These are phyloP conservation scores for Origma solitaria DNA, from an alignment of 2,113 vertebrate species.

Conservation along the genomic window DNA sequence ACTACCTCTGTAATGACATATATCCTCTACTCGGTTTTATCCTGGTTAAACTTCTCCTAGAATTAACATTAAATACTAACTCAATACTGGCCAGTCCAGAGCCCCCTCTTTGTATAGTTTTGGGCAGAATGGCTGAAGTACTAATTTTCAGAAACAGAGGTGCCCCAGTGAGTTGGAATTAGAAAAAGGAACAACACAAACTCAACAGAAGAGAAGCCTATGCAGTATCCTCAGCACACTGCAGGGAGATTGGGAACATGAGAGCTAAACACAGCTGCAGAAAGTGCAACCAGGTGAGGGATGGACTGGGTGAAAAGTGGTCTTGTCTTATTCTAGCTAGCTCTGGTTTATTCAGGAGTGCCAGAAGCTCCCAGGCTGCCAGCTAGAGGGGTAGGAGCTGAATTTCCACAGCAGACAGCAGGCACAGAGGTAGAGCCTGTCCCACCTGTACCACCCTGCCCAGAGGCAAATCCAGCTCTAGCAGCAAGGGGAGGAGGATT, in stretches of 20 bases:
- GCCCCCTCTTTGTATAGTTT: neutral
- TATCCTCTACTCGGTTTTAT: neutral
- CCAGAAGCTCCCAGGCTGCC: neutral
- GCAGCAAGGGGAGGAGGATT: fast-evolving
- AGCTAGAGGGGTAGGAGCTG: neutral
- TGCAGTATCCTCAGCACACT: neutral
- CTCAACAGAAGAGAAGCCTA: neutral
- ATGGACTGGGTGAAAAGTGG: neutral
- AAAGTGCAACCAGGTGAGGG: neutral
- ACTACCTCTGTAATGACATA: neutral
- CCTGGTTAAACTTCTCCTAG: neutral
- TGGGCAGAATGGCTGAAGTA: neutral
- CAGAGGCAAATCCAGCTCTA: neutral
- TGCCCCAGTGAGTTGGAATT: neutral
- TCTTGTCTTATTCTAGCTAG: neutral
- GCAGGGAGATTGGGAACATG: neutral
- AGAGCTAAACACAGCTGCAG: neutral
- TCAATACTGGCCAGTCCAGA: neutral
- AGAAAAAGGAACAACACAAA: neutral
- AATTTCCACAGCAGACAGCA: neutral
- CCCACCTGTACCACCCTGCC: neutral
- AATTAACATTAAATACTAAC: neutral
- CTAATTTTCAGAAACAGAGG: neutral
- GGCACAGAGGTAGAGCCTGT: neutral
- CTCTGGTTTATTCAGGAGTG: neutral